Evolutionary conservation across 2,113 vertebrate genomes (phyloP), one percentile per base, ranked within the genome.

Genomic region (Lucifuga dentata): DNA sequence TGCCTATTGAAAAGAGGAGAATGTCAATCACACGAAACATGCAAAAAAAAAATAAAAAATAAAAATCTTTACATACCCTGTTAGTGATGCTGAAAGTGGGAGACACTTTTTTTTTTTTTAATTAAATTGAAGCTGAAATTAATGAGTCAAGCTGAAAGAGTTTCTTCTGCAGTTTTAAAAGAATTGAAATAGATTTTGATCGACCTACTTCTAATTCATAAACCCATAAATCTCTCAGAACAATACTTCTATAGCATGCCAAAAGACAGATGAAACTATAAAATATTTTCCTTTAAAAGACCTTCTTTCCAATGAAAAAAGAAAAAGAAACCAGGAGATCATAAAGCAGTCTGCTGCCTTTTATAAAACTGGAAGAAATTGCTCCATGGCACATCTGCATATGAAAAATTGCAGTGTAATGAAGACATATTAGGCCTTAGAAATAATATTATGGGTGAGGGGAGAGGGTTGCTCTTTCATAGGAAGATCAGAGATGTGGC

Each of bases 351-450:
- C 75, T 52, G 55, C 8, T 44, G 23, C 33, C 26, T 58, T 73
- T 36, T 66, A 20, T 46, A 59, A 12, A 71, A 78, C 65, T 32
- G 40, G 24, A 52, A 61, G 26, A 53, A 79, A 73, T 68, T 41
- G 58, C n/a, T 39, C 15, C 67, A 58, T 81, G 73, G 56, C 48
- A 77, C 48, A 67, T 77, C 38, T 63, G 57, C 69, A 59, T 64
- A 46, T 81, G 78, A 74, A 71, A 69, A 69, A 73, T 75, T 64
- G 67, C 57, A 52, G 57, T 16, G 63, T 83, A 85, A 88, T 87
- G 80, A 86, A 88, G 80, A 88, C 68, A 52, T 83, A 90, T 89
- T 83, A 81, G 24, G 16, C 58, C 46, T 33, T 29, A 65, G 57
- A 81, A 85, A 76, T 63, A 56, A 86, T 79, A 66, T 80, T 78